Conservation (phyloP, 2,888 invertebrate genomes). For the Anarsia innoxiella region DNA sequence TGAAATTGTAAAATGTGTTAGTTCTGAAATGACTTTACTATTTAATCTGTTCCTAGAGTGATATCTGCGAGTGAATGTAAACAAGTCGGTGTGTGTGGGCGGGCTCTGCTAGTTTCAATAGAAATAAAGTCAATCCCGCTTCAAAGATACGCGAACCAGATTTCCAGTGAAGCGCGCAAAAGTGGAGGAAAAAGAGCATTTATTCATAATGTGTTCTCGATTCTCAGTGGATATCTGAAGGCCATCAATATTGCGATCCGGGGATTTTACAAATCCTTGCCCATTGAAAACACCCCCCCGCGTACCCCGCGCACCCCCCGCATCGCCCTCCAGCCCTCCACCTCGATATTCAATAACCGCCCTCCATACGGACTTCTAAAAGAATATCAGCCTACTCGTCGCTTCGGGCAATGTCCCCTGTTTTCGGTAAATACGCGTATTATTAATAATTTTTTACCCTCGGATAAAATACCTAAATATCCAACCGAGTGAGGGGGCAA, state of each 20-base stretch:
- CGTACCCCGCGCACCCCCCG: too few species aligned
- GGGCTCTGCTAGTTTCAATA: neutral
- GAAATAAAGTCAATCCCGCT: neutral
- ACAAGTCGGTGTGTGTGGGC: too few species aligned
- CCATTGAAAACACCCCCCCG: constrained; percentile 31
- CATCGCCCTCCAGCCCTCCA: too few species aligned
- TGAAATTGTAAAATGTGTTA: too few species aligned
- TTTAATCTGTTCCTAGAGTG: too few species aligned
- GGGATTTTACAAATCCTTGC: constrained; percentile 33
- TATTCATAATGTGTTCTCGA: constrained; percentile 25
- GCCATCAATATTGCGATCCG: constrained; percentile 31
- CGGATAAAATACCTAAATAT: too few species aligned
- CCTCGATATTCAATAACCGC: constrained; percentile 17
- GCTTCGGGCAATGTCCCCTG: constrained; percentile 1
- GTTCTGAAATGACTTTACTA: too few species aligned
- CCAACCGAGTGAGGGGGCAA: too few species aligned
- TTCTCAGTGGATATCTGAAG: constrained; percentile 18
- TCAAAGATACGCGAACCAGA: neutral
- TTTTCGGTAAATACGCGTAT: too few species aligned
- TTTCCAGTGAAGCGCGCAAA: neutral
- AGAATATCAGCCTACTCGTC: constrained; percentile 1
- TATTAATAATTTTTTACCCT: too few species aligned
- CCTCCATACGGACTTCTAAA: neutral
- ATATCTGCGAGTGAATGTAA: too few species aligned
- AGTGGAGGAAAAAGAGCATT: constrained; percentile 19